phyloP scores from a whole-genome alignment of 2,113 vertebrate genomes.

The Paralichthys olivaceus region DNA sequence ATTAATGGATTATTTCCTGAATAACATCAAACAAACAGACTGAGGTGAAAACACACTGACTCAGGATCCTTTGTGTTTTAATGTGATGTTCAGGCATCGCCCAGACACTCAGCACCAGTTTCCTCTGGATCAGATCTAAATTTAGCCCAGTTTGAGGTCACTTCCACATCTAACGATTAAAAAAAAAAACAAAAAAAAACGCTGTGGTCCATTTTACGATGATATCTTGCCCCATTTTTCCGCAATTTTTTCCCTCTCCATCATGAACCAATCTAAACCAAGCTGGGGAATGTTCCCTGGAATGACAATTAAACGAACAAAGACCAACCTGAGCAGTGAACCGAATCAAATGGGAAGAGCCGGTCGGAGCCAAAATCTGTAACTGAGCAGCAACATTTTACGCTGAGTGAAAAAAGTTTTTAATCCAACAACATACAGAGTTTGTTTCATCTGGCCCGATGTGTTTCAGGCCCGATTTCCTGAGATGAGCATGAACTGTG shows the following conservation, averaged over 20 bases:
- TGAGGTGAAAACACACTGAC: too few relatives aligned
- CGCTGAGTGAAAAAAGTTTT: constrained; percentile 12
- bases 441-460: constrained; percentile 3
- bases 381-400: constrained; percentile 54
- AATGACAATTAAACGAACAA: constrained; percentile 82
- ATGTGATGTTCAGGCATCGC: too few relatives aligned
- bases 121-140: constrained; percentile 38
- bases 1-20: too few relatives aligned
- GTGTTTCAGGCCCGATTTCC: not conserved
- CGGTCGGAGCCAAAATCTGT: constrained; percentile 62
- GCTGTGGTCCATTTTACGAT: constrained; percentile 49
- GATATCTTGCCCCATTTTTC: constrained; percentile 58
- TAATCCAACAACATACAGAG: constrained; percentile 10
- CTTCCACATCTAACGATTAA: constrained; percentile 61
- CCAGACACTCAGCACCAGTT: too few relatives aligned
- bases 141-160: constrained; percentile 66
- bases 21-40: too few relatives aligned
- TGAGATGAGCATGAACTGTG: constrained; percentile 1
- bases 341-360: constrained; percentile 69
- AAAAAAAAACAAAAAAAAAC: constrained; percentile 26
- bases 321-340: constrained; percentile 76
- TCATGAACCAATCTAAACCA: constrained; percentile 77
- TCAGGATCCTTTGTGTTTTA: too few relatives aligned
- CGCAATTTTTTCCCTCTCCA: constrained; percentile 54
- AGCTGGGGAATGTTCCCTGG: constrained; percentile 72